Evolutionary conservation across 2,888 invertebrate species (phyloP), one percentile per base, ranked within the genome.

Genomic region (Cacoxenus indagator): DNA sequence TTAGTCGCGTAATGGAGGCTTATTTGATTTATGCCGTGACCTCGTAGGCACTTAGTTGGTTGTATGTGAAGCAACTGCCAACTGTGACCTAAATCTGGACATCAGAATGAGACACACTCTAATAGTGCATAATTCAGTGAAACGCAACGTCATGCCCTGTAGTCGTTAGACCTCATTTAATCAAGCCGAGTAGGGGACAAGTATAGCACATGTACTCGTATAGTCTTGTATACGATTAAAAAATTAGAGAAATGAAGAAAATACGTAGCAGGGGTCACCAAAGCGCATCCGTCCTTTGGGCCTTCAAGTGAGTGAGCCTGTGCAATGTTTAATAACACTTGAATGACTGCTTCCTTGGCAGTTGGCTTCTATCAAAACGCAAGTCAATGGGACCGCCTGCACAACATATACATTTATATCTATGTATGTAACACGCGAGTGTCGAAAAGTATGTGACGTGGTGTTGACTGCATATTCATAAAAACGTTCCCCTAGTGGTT

Each of bases 401-500:
- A 9, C 14, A 55, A 22, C 19, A 51, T 31, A 37, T 22, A 64
- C 22, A 65, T n/a, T 24, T 57, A 69, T n/a, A 22, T 37, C n/a
- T 19, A 37, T 37, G 37, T 4, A 4, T 11, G 37, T 8, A n/a
- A 31, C 14, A 61, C 26, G 8, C 37, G 37, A 37, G 37, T 37
- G 37, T 1, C 37, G 37, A 14, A 37, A 37, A 37, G 37, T 37
- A 37, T 37, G 37, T 37, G 8, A 37, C 37, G 14, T 37, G 4
- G 14, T 37, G 37, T 37, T n/a, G 51, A 19, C 22, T 51, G 51
- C 22, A 51, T 11, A 8, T 37, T 37, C 37, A 9, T 19, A 43
- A 45, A 9, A 46, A 66, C 8, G 45, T 70, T 70, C 37, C 65
- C 55, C 64, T 51, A 19, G 51, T 22, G 51, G 51, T 51, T 22